Conservation (phyloP, 2,113 vertebrate genomes). For the Anhinga rufa region DNA sequence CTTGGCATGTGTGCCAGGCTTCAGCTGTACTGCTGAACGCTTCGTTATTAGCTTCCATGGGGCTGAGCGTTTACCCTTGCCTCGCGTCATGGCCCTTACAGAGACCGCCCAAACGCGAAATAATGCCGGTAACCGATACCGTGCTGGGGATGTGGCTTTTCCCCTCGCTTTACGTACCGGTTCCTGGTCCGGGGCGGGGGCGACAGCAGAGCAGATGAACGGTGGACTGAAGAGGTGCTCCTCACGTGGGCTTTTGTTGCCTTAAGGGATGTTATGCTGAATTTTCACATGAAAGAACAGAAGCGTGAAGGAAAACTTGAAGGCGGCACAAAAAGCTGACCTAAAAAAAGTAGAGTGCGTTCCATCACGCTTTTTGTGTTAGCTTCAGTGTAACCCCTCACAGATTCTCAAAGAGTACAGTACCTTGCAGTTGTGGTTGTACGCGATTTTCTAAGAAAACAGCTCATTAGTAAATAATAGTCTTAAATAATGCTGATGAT, state of each 20-base stretch:
- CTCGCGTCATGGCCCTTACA: rapidly evolving
- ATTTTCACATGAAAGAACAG: rapidly evolving
- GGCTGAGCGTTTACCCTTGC: rapidly evolving
- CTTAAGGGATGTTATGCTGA: background rate
- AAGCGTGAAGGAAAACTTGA: background rate
- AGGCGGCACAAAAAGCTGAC: background rate
- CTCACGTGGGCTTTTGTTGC: background rate
- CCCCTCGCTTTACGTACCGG: rapidly evolving
- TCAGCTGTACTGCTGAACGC: background rate
- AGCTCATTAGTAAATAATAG: background rate
- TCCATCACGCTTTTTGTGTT: rapidly evolving
- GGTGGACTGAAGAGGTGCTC: background rate
- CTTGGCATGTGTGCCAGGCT: rapidly evolving
- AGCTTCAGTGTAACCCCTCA: rapidly evolving
- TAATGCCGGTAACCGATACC: rapidly evolving
- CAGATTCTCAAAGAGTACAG: rapidly evolving
- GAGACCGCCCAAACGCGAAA: rapidly evolving
- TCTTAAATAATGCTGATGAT: background rate
- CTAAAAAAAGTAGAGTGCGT: background rate
- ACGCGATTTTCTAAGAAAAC: background rate
- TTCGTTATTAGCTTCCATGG: background rate
- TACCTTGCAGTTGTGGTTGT: rapidly evolving
- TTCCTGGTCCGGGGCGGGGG: background rate
- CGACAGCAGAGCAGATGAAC: background rate
- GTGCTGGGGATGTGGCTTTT: rapidly evolving